Evolutionary conservation across 2,113 vertebrate genomes (phyloP).

Genomic region (Daubentonia madagascariensis): DNA sequence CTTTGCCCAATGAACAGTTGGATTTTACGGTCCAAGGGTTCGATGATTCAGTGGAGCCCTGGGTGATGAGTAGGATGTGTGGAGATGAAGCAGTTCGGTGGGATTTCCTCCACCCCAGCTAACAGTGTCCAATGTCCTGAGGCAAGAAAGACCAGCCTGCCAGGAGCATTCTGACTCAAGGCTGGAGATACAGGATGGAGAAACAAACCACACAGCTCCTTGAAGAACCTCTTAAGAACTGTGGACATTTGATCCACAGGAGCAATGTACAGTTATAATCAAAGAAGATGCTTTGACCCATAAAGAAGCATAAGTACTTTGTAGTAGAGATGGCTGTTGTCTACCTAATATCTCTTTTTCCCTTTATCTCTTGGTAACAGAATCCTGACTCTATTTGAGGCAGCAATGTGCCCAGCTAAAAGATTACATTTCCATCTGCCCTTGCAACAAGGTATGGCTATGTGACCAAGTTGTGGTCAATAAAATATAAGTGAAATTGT

Average conservation of each 20-base stretch:
- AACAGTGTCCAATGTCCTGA: neutral
- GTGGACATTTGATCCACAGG: too few relatives aligned
- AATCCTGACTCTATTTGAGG: neutral
- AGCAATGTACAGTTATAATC: neutral
- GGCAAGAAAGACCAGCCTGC: neutral
- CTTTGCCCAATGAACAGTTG: neutral
- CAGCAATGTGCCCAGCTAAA: neutral
- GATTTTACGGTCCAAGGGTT: neutral
- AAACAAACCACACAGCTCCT: too few relatives aligned
- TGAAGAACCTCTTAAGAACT: neutral
- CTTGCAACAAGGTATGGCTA: neutral
- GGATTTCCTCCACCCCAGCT: too few relatives aligned
- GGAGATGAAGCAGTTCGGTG: accelerated
- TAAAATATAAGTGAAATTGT: neutral
- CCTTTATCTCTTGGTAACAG: neutral
- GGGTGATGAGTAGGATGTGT: too few relatives aligned
- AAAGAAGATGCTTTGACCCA: neutral
- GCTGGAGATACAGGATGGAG: neutral
- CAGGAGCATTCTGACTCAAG: neutral
- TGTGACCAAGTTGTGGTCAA: neutral
- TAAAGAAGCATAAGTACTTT: neutral
- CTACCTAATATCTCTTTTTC: neutral
- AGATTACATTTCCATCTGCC: neutral
- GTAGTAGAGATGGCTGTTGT: neutral
- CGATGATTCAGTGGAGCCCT: accelerated